A percentile compares a stretch with the other conserved stretches of the same genome.
Conservation (phyloP, 2,797 vertebrate species). For the Dallia pectoralis region DNA sequence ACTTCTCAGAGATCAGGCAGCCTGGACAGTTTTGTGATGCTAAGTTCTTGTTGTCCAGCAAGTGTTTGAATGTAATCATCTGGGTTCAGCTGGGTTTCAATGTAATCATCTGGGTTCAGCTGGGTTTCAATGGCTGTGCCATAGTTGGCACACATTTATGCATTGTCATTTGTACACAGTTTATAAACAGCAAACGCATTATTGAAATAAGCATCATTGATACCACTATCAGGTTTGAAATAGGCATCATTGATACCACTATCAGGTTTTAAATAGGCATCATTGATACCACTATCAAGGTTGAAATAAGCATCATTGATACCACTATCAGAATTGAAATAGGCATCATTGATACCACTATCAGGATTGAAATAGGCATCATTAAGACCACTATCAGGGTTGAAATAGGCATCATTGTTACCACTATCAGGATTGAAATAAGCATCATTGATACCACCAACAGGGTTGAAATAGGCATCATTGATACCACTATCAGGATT, state of each 20-base stretch:
- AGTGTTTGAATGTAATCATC: too few relatives aligned
- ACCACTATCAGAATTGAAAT: conserved; percentile 19
- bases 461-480: not conserved
- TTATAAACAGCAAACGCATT: too few relatives aligned
- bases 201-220: not conserved
- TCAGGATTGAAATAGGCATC: conserved; percentile 1
- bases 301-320: not conserved
- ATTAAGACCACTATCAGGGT: conserved; percentile 25
- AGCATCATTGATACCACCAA: conserved; percentile 15
- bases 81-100: too few relatives aligned
- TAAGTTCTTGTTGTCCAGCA: too few relatives aligned
- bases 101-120: too few relatives aligned
- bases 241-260: conserved; percentile 13
- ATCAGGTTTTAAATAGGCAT: conserved; percentile 14
- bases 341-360: conserved; percentile 13
- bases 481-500: conserved; percentile 26
- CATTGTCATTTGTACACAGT: too few relatives aligned
- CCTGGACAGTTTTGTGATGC: too few relatives aligned
- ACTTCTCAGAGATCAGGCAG: too few relatives aligned
- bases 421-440: conserved; percentile 15
- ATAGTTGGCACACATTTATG: too few relatives aligned
- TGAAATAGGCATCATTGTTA: not conserved
- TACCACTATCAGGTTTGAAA: conserved; percentile 24
- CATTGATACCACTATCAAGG: too few relatives aligned
- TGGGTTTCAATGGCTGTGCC: too few relatives aligned